These are phyloP conservation scores for Drosophila nannoptera DNA, from an alignment of 1,140 invertebrate species.

Conservation along the genomic window DNA sequence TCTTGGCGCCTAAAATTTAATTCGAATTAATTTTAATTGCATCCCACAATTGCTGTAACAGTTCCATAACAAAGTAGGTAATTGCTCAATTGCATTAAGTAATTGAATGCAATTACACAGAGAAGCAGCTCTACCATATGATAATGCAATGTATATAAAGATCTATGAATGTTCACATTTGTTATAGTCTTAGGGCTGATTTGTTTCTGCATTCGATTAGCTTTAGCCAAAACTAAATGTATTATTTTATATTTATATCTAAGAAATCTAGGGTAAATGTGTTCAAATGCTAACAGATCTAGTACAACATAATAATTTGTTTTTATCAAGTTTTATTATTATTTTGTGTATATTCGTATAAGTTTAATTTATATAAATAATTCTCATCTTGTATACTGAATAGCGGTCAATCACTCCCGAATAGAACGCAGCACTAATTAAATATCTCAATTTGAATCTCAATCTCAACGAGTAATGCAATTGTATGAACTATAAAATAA, in stretches of 20 bases:
- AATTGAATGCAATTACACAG: constrained; percentile 12
- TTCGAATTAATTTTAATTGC: constrained; percentile 35
- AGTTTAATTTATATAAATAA: constrained; percentile 19
- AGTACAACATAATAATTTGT: constrained; percentile 23
- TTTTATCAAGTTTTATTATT: constrained; percentile 9
- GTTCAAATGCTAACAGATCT: constrained; percentile 50
- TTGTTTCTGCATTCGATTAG: constrained; percentile 54
- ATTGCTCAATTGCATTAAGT: constrained; percentile 27
- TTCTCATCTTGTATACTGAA: background rate
- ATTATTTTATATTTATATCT: constrained; percentile 18
- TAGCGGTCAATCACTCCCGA: constrained; percentile 16
- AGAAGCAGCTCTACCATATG: background rate
- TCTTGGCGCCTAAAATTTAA: constrained; percentile 29
- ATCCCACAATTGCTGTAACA: constrained; percentile 24
- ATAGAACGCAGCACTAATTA: constrained; percentile 53
- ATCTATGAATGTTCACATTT: constrained; percentile 21
- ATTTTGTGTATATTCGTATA: constrained; percentile 10
- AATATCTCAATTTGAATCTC: constrained; percentile 34
- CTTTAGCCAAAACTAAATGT: constrained; percentile 26
- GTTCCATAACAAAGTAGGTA: constrained; percentile 20
- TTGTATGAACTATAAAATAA: constrained; percentile 63
- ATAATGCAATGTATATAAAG: constrained; percentile 60
- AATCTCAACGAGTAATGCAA: constrained; percentile 55
- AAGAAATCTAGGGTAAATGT: constrained; percentile 37
- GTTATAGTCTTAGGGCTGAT: constrained; percentile 57